Evolutionary conservation across 2,113 vertebrate genomes (phyloP), one percentile per base, ranked within the genome.

Genomic region (Laterallus jamaicensis): DNA sequence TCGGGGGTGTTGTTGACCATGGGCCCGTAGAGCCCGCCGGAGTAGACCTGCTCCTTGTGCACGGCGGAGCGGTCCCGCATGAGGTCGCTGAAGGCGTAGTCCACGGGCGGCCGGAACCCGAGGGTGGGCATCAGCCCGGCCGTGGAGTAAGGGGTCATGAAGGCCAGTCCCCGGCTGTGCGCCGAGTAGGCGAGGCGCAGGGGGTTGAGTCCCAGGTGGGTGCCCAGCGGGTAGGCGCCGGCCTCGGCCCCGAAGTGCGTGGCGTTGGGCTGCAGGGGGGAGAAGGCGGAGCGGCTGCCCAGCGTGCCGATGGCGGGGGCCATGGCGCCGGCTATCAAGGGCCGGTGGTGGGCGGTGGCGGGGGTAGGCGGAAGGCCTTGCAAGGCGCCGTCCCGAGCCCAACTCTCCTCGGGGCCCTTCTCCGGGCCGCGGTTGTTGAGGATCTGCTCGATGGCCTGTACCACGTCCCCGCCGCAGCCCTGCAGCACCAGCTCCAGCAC

Each of bases 371-470:
- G 98, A 37, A 98, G 98, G 63, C 97, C 98, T 8, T 98, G 98
- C 66, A 99, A 97, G 69, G 98, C 40, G 42, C 95, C 96, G 63
- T 99, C 99, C 15, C 98, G 98, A 58, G 98, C 97, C 99, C 99
- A 99, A 35, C 98, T 78, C 90, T 99, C 99, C 6, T 99, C 99
- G 97, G 98, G 39, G 97, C 98, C 93, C 82, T 98, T 98, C 24
- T 89, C 69, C 50, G 97, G 93, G 82, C 97, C 97, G 71, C 95
- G 98, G 98, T 99, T 99, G 98, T 99, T 99, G 89, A 99, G 99
- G 96, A 99, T 99, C 97, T 99, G 99, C 98, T 99, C 99, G 94
- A 99, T 99, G 97, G 99, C 99, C 98, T 99, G 99, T 40, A 99
- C 99, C 98, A 99, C 99, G 95, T 99, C 99, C 75, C 99, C 99